These are phyloP conservation scores for Oenanthe melanoleuca DNA, from an alignment of 2,113 vertebrate species.

Conservation along the genomic window DNA sequence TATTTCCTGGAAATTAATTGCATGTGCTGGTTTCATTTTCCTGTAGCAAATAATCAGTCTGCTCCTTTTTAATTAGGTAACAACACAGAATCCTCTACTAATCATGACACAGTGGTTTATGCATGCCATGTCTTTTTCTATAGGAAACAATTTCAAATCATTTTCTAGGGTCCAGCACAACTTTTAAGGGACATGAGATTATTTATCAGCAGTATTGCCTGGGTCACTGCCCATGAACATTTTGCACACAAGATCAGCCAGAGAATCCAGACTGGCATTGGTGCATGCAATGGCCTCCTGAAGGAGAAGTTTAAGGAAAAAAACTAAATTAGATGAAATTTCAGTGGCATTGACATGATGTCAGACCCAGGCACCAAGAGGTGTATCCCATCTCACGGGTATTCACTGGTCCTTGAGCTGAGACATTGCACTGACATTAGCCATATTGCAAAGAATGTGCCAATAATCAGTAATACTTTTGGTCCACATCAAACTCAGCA, in stretches of 20 bases:
- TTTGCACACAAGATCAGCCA: not conserved
- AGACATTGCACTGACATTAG: not conserved
- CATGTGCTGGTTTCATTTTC: slow-evolving; percentile 52
- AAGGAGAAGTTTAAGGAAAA: not conserved
- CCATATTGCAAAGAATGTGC: not conserved
- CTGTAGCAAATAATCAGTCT: slow-evolving; percentile 44
- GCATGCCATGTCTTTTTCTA: not conserved
- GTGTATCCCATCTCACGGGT: not conserved
- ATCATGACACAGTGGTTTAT: not conserved
- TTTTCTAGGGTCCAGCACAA: not conserved
- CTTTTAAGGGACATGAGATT: not conserved
- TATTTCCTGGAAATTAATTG: slow-evolving; percentile 68
- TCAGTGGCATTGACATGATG: not conserved
- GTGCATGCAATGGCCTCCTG: not conserved
- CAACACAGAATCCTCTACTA: slow-evolving; percentile 34
- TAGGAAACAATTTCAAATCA: not conserved
- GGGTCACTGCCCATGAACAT: not conserved
- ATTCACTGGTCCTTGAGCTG: not conserved
- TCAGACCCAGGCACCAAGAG: not conserved
- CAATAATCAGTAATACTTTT: not conserved
- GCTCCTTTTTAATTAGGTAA: slow-evolving; percentile 57
- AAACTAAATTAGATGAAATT: not conserved
- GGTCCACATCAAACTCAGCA: not conserved
- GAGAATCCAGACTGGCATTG: not conserved
- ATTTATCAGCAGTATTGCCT: not conserved